Evolutionary conservation across 2,113 vertebrate species (phyloP), one percentile per base, ranked within the genome.

Genomic region (Scophthalmus maximus): DNA sequence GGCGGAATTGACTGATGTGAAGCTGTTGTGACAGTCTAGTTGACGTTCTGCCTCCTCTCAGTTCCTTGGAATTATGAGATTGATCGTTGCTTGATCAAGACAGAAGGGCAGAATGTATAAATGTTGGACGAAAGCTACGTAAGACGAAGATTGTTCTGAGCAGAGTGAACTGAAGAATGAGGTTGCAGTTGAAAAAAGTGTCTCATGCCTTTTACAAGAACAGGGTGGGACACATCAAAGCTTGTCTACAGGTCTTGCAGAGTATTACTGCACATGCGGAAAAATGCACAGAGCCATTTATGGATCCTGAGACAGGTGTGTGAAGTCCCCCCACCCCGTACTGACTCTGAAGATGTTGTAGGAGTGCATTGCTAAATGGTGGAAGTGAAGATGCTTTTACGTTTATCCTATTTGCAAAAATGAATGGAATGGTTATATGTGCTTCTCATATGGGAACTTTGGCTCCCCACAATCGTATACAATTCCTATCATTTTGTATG

Each of bases 21-120:
- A 83, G 53, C 71, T 47, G 66, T 69, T 65, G 17, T 70, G 76
- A 81, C 82, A 79, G 62, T 10, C 22, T 4, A 65, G 50, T 30
- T 64, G 25, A 57, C 1, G 12, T 22, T 72, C 18, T 65, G 38
- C 63, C 49, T 83, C 77, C 20, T 72, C 58, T 58, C 18, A 3
- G 49, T 25, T 71, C 25, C 30, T 30, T n/a, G 44, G 27, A 59
- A 62, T 72, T 68, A 82, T 86, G 29, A 69, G 42, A 69, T 50
- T 74, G 73, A 78, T 74, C 84, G 53, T 44, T 29, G 11, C 50
- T 79, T 36, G 18, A 56, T 51, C 55, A 22, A 34, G 27, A 57
- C 47, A 57, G 12, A 25, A 22, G 29, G 12, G 22, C 40, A 77
- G 29, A 17, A 42, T 53, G 20, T 34, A 36, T 12, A n/a, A 27